A percentile compares a stretch with the other conserved stretches of the same genome.
phyloP scores from a whole-genome alignment of 1,140 invertebrate genomes.

The Megalonaias nervosa region DNA sequence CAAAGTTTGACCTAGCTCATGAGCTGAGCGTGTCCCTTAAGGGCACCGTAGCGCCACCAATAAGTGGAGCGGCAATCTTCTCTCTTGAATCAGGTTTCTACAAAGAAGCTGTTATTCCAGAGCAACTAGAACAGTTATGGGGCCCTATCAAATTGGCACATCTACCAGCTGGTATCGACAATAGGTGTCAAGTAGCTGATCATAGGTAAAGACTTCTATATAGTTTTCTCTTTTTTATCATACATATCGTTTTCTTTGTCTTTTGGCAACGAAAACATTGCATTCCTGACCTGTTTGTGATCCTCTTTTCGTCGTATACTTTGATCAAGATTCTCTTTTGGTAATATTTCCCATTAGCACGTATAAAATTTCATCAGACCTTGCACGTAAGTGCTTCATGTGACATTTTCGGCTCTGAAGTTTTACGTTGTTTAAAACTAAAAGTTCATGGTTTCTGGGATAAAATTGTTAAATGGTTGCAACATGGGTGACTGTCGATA shows the following conservation, averaged over 20 bases:
- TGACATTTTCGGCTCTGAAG: too few species aligned
- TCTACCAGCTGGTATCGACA: constrained; percentile 35
- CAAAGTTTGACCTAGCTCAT: not conserved
- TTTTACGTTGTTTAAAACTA: too few species aligned
- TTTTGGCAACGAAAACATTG: not conserved
- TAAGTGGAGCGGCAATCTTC: not conserved
- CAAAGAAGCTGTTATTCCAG: constrained; percentile 45
- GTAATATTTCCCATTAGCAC: too few species aligned
- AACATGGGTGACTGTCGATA: too few species aligned
- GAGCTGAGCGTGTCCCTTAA: not conserved
- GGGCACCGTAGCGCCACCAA: not conserved
- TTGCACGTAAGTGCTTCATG: too few species aligned
- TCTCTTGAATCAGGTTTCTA: constrained; percentile 19
- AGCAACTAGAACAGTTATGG: constrained; percentile 48
- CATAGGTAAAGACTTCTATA: constrained; percentile 43
- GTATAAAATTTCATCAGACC: too few species aligned
- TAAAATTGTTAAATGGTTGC: too few species aligned
- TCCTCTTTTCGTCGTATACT: not conserved
- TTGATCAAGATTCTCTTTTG: too few species aligned
- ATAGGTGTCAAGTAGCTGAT: constrained; percentile 48
- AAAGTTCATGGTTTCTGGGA: too few species aligned
- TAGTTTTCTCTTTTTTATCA: not conserved
- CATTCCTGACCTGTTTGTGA: not conserved
- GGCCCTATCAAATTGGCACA: constrained; percentile 43
- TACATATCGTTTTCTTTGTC: not conserved